Percentiles rank a stretch among this genome's conserved stretches.
phyloP scores from a whole-genome alignment of 2,113 vertebrate species.

The Orthonyx spaldingii region DNA sequence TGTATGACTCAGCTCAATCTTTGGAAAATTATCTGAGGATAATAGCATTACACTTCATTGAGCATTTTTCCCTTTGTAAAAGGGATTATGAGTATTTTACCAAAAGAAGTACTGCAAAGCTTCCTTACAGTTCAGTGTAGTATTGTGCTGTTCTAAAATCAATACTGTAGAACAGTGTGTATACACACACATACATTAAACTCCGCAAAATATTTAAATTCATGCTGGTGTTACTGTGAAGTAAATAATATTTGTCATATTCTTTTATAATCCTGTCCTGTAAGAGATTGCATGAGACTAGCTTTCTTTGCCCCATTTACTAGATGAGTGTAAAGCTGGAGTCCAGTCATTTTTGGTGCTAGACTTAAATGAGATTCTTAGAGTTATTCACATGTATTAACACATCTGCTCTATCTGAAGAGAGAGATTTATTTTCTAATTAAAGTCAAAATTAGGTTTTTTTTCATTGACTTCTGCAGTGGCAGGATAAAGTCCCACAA shows the following conservation, averaged over 20 bases:
- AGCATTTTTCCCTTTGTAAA: not conserved
- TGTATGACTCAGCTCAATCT: not conserved
- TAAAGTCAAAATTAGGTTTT: not conserved
- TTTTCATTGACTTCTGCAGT: not conserved
- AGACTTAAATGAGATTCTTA: not conserved
- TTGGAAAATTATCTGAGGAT: not conserved
- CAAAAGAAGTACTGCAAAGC: not conserved
- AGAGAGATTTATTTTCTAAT: not conserved
- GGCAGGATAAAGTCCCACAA: not conserved
- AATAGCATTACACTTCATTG: not conserved
- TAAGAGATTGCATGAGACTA: not conserved
- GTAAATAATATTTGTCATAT: slow-evolving; percentile 1
- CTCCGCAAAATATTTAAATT: not conserved
- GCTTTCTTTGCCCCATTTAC: slow-evolving; percentile 24
- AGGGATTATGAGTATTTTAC: not conserved
- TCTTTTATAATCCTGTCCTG: not conserved
- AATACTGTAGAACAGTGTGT: not conserved
- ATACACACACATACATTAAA: not conserved
- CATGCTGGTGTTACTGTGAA: not conserved
- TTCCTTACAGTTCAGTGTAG: not conserved
- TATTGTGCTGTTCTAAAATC: not conserved
- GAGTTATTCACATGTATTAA: not conserved
- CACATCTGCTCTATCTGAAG: not conserved
- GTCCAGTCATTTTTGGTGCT: not conserved
- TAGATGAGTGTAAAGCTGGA: not conserved